phyloP scores from a whole-genome alignment of 2,888 invertebrate species.

The Cerceris ruficornis region DNA sequence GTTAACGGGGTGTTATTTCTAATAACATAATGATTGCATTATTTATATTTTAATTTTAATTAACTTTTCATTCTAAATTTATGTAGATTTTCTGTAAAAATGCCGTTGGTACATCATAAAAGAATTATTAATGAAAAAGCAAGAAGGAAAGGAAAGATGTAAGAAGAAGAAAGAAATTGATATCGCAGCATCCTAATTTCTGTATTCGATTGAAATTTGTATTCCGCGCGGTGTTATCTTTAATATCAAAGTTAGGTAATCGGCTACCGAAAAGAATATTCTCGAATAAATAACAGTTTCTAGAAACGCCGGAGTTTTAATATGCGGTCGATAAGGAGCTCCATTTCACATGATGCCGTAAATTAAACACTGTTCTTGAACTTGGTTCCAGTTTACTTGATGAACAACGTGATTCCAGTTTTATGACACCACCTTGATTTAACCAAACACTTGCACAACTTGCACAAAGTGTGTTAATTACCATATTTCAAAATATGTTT shows the following conservation, averaged over 20 bases:
- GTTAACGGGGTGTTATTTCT: too few relatives aligned
- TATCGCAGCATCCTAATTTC: neutral
- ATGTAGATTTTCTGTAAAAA: too few relatives aligned
- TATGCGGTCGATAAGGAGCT: conserved; percentile 8
- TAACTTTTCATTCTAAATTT: too few relatives aligned
- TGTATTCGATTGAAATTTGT: neutral
- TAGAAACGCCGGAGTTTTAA: neutral
- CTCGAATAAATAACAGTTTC: neutral
- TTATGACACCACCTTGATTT: conserved; percentile 10
- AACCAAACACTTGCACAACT: conserved; percentile 8
- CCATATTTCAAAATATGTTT: neutral
- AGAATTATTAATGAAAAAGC: too few relatives aligned
- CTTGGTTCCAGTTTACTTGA: conserved; percentile 5
- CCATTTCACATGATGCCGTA: neutral
- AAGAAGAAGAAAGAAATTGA: too few relatives aligned
- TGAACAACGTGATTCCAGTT: neutral
- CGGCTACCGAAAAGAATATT: neutral
- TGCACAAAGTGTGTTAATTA: neutral
- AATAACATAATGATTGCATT: too few relatives aligned
- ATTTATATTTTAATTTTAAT: too few relatives aligned
- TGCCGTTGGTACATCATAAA: too few relatives aligned
- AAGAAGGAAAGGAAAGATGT: too few relatives aligned
- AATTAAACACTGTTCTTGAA: conserved; percentile 34
- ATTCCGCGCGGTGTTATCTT: too few relatives aligned
- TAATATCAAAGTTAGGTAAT: neutral